Base-by-base conservation (phyloP, 2,113 vertebrate species). In the Hepsetus odoe region DNA sequence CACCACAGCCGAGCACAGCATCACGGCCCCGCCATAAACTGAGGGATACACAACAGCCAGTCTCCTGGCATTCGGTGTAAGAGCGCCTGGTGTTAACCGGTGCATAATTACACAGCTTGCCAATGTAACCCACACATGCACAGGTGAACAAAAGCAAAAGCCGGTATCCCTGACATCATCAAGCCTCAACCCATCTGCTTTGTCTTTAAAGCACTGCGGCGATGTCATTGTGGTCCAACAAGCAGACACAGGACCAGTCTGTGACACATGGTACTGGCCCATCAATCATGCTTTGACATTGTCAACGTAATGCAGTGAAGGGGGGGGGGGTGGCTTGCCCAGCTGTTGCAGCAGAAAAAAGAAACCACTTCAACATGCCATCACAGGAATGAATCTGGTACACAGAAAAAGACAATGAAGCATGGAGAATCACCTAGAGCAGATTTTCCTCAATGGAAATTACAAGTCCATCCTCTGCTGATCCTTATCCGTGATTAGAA, bases 271-370 rank as follows among this genome's bases (percentile, higher is more conserved):
- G 59, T 62, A 67, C 6, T 8, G 7, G 32, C 42, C 53, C 26
- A 24, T 24, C 68, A 35, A 56, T 51, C 44, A 30, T 8, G 68
- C 38, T 62, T 40, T 74, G 53, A 68, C 75, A 73, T 46, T 68
- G 69, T 58, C 13, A 67, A 18, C 14, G 13, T 26, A 61, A 69
- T 64, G 49, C 26, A 26, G 35, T 72, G 44, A 16, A 61, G 28
- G 16, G 11, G 61, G 61, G 18, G 32, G 33, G 16, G 30, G 59
- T 2, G 64, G 82, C 85, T 83, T 85, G 61, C 69, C 87, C 86
- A 86, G 88, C 89, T 83, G 65, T 80, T 74, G 79, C 88, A 85
- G 86, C 7, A 12, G n/a, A 70, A 59, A 70, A 59, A 61, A 56
- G 55, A 61, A 42, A 40, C 40, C 65, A 65, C 51, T 38, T 58